These are phyloP conservation scores for Drusus annulatus DNA, from an alignment of 1,140 invertebrate genomes.

Conservation along the genomic window DNA sequence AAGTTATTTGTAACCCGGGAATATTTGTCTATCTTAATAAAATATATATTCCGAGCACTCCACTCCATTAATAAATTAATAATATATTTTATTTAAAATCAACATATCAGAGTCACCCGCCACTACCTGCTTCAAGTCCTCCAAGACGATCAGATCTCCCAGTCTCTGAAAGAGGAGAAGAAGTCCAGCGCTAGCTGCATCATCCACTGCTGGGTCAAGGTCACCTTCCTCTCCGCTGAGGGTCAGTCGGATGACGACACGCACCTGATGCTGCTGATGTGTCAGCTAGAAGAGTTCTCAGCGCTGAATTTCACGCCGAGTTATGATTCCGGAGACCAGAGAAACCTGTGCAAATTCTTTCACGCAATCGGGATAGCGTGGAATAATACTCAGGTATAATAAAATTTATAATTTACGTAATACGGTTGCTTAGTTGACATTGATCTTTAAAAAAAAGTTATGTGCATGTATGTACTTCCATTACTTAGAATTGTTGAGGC, in stretches of 20 bases:
- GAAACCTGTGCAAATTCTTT: conserved; percentile 54
- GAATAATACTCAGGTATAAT: conserved; percentile 46
- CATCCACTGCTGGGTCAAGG: conserved; percentile 54
- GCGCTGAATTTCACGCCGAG: conserved; percentile 50
- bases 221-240: conserved; percentile 43
- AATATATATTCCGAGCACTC: too few species aligned
- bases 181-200: conserved; percentile 31
- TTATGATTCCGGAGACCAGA: conserved; percentile 44
- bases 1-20: too few species aligned
- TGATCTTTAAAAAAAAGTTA: too few species aligned
- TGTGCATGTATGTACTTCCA: too few species aligned
- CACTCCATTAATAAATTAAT: too few species aligned
- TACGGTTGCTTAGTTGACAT: too few species aligned
- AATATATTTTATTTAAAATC: too few species aligned
- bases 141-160: conserved; percentile 53
- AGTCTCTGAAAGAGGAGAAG: conserved; percentile 42
- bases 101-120: conserved; percentile 37
- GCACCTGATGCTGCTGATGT: conserved; percentile 51
- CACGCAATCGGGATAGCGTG: conserved; percentile 49
- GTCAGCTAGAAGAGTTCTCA: conserved; percentile 49
- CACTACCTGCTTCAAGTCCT: conserved; percentile 49
- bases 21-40: too few species aligned
- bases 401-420: too few species aligned
- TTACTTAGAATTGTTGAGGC: too few species aligned
- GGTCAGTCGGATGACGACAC: conserved; percentile 41